Evolutionary conservation across 2,888 invertebrate genomes (phyloP).

Genomic region (Embidobia sp.): DNA sequence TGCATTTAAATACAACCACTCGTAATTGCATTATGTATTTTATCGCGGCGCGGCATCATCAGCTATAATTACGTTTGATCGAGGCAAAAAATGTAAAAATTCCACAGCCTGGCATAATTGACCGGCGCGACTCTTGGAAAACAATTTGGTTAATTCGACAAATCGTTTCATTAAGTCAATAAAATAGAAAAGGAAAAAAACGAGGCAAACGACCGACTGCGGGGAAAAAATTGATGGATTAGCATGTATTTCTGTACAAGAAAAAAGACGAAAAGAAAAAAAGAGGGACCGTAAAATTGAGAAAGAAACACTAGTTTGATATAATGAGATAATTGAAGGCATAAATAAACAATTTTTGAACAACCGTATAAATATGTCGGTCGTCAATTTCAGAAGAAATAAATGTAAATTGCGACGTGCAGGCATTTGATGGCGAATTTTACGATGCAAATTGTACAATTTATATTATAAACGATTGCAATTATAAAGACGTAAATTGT

Average conservation of each 20-base stretch:
- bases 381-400: too few species aligned
- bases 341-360: neutral
- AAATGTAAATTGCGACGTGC: too few species aligned
- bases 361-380: too few species aligned
- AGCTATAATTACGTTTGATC: conserved; percentile 63
- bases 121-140: conserved; percentile 53
- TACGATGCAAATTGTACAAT: too few species aligned
- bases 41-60: conserved; percentile 58
- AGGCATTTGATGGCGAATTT: too few species aligned
- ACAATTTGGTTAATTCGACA: conserved; percentile 63
- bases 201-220: neutral
- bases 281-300: too few species aligned
- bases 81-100: conserved; percentile 58
- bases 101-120: conserved; percentile 52
- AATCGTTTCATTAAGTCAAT: conserved; percentile 61
- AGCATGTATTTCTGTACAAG: conserved; percentile 1
- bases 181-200: conserved; percentile 40
- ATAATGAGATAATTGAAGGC: neutral
- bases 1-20: conserved; percentile 59
- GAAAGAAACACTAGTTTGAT: neutral
- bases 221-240: conserved; percentile 26
- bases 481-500: too few species aligned
- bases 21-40: conserved; percentile 63
- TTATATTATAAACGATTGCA: too few species aligned
- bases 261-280: neutral